Conservation (phyloP, 2,113 vertebrate genomes). For the Synodontis membranacea region DNA sequence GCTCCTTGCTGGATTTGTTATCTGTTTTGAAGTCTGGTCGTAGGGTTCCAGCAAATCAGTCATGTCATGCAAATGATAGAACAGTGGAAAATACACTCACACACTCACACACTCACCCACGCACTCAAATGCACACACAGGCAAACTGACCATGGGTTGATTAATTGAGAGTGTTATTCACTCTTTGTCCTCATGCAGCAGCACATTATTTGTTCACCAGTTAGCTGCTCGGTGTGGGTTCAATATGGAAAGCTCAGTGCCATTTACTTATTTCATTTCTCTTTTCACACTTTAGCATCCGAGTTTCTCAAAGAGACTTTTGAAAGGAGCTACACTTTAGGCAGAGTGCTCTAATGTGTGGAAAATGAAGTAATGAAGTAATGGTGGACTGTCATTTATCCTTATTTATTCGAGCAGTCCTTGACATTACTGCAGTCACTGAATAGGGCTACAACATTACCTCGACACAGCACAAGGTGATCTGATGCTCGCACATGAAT, state of each 20-base stretch:
- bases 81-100: slow-evolving; percentile 9
- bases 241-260: not conserved
- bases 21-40: slow-evolving; percentile 22
- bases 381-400: no score
- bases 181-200: not conserved
- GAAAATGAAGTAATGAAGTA: not conserved
- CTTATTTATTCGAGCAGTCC: no score
- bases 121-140: not conserved
- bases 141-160: not conserved
- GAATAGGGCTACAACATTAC: no score
- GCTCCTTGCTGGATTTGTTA: slow-evolving; percentile 10
- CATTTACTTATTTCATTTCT: slow-evolving; percentile 4
- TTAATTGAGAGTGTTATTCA: slow-evolving; percentile 16
- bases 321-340: not conserved
- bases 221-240: not conserved
- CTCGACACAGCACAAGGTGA: no score
- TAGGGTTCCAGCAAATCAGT: slow-evolving; percentile 26
- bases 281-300: not conserved
- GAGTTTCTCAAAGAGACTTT: not conserved
- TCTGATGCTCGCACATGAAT: no score
- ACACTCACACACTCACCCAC: not conserved
- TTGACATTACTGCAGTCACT: no score
- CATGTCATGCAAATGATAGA: slow-evolving; percentile 32
- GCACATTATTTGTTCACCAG: not conserved
- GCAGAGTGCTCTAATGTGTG: not conserved